Conservation (phyloP, 2,113 vertebrate species). For the Pituophis catenifer region DNA sequence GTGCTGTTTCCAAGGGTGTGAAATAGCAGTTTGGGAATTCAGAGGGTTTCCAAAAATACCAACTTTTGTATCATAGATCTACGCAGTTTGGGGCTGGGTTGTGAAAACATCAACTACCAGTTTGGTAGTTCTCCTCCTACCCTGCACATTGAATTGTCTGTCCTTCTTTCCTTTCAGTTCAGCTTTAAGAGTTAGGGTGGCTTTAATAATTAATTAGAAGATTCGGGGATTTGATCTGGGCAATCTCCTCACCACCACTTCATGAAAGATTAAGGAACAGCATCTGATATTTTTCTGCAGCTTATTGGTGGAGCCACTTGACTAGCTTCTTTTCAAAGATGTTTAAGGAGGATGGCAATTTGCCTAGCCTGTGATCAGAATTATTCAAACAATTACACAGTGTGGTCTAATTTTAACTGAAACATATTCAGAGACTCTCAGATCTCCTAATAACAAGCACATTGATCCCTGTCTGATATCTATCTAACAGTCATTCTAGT, state of each 20-base stretch:
- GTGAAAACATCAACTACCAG: not conserved
- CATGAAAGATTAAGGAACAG: not conserved
- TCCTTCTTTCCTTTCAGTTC: not conserved
- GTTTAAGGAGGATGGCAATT: not conserved
- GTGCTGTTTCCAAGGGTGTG: too few relatives aligned
- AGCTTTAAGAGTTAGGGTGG: not conserved
- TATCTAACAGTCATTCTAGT: not conserved
- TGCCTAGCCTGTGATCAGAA: not conserved
- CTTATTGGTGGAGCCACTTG: not conserved
- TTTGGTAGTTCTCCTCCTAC: not conserved
- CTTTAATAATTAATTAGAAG: not conserved
- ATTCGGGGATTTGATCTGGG: not conserved
- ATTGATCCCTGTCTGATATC: not conserved
- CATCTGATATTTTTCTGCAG: not conserved
- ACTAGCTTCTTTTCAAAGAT: not conserved
- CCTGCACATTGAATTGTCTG: not conserved
- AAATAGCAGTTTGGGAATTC: not conserved
- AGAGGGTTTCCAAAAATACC: not conserved
- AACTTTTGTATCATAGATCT: not conserved
- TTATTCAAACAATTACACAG: not conserved
- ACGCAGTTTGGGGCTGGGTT: not conserved
- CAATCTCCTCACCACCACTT: not conserved
- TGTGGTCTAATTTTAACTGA: not conserved
- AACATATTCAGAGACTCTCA: not conserved
- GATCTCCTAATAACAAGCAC: not conserved